Base-by-base conservation (phyloP, 1,140 invertebrate genomes). In the Ladona fulva region DNA sequence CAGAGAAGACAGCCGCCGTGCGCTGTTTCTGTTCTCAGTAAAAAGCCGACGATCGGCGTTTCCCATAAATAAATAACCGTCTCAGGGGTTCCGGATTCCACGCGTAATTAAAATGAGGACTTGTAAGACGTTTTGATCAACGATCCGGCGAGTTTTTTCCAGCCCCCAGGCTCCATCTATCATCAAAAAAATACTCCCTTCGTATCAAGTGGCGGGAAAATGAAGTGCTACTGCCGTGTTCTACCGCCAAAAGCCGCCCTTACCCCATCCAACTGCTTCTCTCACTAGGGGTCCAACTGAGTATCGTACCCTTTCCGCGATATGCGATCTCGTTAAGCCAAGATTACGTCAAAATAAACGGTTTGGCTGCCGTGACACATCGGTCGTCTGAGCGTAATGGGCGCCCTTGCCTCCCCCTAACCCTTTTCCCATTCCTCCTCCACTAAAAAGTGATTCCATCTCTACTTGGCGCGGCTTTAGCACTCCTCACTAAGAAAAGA, bases 321-420 rank as follows among this genome's bases (percentile, higher is more conserved):
- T 22, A 66, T 66, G 52, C 52, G 52, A 66, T 66, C 52, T 66
- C 52, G 52, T 66, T 66, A 66, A 66, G 52, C 52, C 52, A 22
- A 66, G 52, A 66, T 66, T 66, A 66, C 52, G 52, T 66, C 52
- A 66, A 66, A 66, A 66, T 66, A 66, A 66, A 66, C 52, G 52
- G n/a, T 66, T 66, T 66, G 52, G 52, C 52, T 66, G 16, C 52
- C 52, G 52, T 66, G 52, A 66, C 52, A 12, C 52, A 66, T 66
- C n/a, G 52, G 52, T 22, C 52, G 52, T 66, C 52, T 22, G 52
- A 66, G 14, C 52, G 3, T 66, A 66, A 66, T 66, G 52, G 52
- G 52, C 52, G 29, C 3, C 12, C 16, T 12, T 6, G 52, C 52
- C 5, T 37, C 29, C 29, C 8, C 29, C 29, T 1, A 37, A 1